Percentiles rank a stretch among this genome's conserved stretches.
phyloP scores from a whole-genome alignment of 2,113 vertebrate species.

The Sardina pilchardus region DNA sequence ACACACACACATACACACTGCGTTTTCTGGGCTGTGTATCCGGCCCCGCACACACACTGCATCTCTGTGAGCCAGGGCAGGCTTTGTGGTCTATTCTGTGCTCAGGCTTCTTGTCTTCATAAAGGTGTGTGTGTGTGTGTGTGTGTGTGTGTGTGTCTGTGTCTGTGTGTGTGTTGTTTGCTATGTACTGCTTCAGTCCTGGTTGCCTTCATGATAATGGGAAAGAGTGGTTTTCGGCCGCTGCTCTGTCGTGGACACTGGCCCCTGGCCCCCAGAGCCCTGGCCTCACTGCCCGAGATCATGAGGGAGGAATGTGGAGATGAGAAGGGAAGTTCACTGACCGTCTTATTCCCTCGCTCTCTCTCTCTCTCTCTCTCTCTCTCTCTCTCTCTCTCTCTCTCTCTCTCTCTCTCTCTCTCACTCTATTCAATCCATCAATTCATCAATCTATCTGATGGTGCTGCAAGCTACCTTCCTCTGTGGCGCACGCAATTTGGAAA shows the following conservation, averaged over 20 bases:
- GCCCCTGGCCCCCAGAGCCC: background rate
- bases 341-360: background rate
- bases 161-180: background rate
- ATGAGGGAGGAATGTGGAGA: background rate
- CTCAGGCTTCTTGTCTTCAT: background rate
- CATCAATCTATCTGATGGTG: background rate
- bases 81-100: background rate
- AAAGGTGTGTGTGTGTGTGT: constrained; percentile 3
- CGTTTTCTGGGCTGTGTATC: background rate
- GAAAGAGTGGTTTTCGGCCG: background rate
- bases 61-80: background rate
- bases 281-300: background rate
- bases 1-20: no score
- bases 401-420: background rate
- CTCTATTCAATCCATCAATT: background rate
- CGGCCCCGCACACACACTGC: background rate
- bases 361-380: background rate
- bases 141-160: background rate
- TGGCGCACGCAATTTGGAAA: background rate
- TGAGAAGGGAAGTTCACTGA: background rate
- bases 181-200: background rate
- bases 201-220: background rate
- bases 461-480: background rate
- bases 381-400: background rate
- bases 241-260: background rate